Evolutionary conservation across 2,113 vertebrate genomes (phyloP).

Genomic region (Manacus vitellinus): DNA sequence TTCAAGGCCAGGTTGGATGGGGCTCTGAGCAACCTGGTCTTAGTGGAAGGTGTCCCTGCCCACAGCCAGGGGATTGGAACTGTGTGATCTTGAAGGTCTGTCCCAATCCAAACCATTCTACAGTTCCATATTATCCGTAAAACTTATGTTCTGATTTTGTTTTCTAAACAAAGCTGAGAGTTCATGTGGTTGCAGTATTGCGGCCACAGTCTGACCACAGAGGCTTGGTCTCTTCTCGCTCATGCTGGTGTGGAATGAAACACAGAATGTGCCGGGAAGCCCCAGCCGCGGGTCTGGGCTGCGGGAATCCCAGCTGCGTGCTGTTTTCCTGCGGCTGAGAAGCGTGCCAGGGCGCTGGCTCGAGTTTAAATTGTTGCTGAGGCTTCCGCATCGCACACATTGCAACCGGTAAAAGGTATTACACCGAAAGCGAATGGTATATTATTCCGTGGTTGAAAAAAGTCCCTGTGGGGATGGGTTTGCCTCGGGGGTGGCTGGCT

Average conservation of each 20-base stretch:
- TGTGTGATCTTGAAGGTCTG: background rate
- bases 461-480: background rate
- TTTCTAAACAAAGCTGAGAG: background rate
- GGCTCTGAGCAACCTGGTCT: background rate
- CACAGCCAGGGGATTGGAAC: rapidly evolving
- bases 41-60: background rate
- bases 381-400: rapidly evolving
- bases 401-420: background rate
- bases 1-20: background rate
- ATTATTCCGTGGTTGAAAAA: background rate
- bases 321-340: background rate
- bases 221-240: background rate
- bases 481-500: background rate
- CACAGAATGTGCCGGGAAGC: background rate
- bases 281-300: background rate
- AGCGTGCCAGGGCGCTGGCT: rapidly evolving
- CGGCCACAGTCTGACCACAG: background rate
- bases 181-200: background rate
- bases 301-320: rapidly evolving
- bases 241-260: background rate
- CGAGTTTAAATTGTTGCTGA: background rate
- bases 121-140: background rate
- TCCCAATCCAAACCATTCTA: background rate
- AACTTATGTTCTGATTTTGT: background rate
- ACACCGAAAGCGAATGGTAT: rapidly evolving